phyloP scores from a whole-genome alignment of 2,888 invertebrate genomes.

The Coenonympha arcania region DNA sequence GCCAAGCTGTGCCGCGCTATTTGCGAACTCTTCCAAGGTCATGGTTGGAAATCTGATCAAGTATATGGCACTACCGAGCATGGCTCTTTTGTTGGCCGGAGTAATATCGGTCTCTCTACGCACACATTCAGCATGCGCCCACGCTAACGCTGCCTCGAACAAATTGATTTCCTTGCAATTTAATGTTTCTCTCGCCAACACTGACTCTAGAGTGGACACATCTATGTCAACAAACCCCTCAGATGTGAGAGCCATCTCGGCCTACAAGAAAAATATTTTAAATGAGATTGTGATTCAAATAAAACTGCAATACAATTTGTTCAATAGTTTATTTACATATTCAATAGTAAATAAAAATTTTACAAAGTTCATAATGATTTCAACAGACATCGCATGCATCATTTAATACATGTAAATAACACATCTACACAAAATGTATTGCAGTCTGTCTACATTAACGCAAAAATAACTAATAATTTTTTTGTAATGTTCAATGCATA shows the following conservation, averaged over 20 bases:
- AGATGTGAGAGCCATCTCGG: conserved; percentile 95
- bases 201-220: conserved; percentile 91
- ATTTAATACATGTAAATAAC: conserved; percentile 49
- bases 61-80: conserved; percentile 85
- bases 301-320: conserved; percentile 75
- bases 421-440: conserved; percentile 63
- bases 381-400: conserved; percentile 46
- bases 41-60: conserved; percentile 95
- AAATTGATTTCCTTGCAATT: conserved; percentile 95
- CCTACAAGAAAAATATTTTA: conserved; percentile 74
- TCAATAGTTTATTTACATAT: conserved; percentile 60
- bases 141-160: conserved; percentile 91
- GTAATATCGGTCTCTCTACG: conserved; percentile 87
- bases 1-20: conserved; percentile 94
- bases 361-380: conserved; percentile 45
- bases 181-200: conserved; percentile 92
- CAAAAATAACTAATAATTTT: background rate
- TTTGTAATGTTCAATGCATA: conserved; percentile 8
- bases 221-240: conserved; percentile 98
- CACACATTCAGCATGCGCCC: conserved; percentile 93
- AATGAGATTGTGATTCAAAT: conserved; percentile 44
- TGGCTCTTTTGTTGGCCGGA: conserved; percentile 83
- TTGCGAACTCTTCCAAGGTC: conserved; percentile 92
- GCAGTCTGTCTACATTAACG: conserved; percentile 44
- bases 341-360: conserved; percentile 41